These are phyloP conservation scores for Rhincodon typus DNA, from an alignment of 2,797 vertebrate genomes.

Conservation along the genomic window DNA sequence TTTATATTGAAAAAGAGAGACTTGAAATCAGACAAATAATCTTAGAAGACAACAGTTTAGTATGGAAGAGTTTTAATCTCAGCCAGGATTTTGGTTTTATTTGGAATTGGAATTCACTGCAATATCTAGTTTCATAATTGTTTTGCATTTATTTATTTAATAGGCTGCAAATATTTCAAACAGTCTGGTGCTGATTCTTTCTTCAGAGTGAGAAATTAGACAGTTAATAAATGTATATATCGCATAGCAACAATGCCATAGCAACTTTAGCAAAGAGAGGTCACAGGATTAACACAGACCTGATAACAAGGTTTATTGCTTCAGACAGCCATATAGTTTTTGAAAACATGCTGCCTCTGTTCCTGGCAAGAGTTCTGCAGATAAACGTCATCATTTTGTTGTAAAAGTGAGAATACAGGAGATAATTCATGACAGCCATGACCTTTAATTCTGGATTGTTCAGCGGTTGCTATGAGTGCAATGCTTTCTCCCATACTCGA, in stretches of 20 bases:
- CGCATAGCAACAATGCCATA: constrained; percentile 11
- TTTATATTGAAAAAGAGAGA: too few species aligned
- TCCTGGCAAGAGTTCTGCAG: neutral
- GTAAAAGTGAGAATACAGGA: neutral
- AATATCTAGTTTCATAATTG: neutral
- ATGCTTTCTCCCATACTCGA: neutral
- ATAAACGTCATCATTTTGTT: neutral
- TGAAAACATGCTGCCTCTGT: neutral
- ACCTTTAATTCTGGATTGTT: neutral
- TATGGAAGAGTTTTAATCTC: neutral
- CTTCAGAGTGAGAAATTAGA: neutral
- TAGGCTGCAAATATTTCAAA: neutral
- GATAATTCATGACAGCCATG: constrained; percentile 9
- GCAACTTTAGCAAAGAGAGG: neutral
- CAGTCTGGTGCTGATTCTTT: neutral
- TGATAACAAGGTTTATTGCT: neutral
- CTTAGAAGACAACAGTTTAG: neutral
- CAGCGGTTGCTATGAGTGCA: neutral
- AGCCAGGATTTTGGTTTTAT: neutral
- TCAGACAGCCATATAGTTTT: neutral
- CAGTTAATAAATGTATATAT: constrained; percentile 7
- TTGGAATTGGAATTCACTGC: neutral
- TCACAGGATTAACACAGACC: neutral
- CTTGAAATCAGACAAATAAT: neutral
- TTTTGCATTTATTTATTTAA: too few species aligned